Conservation (phyloP, 2,113 vertebrate genomes). For the Erythrocercus mccallii region DNA sequence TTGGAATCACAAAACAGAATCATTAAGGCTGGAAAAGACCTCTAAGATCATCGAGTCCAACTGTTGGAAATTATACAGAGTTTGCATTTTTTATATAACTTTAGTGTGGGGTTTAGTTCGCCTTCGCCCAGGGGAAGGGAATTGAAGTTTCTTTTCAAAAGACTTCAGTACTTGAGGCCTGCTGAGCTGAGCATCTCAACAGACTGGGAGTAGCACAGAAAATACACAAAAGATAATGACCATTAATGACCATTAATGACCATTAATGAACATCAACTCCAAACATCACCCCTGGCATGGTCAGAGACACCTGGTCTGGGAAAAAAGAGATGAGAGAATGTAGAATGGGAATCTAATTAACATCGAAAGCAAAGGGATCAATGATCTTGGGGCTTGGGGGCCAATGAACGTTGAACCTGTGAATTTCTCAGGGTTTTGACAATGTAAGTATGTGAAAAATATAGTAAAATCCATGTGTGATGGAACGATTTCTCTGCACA, state of each 20-base stretch:
- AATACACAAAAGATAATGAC: not conserved
- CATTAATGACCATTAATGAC: not conserved
- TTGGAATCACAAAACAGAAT: not conserved
- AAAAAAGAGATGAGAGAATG: not conserved
- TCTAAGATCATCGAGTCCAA: not conserved
- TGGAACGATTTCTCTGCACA: not conserved
- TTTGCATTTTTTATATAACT: not conserved
- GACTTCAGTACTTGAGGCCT: not conserved
- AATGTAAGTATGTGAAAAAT: not conserved
- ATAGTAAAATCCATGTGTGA: not conserved
- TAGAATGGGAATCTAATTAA: not conserved
- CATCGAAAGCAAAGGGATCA: accelerated
- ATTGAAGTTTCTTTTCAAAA: not conserved
- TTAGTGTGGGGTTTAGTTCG: not conserved
- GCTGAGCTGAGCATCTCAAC: not conserved
- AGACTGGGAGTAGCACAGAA: not conserved
- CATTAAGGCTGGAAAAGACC: not conserved
- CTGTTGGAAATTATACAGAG: not conserved
- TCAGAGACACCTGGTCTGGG: not conserved
- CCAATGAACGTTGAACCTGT: not conserved
- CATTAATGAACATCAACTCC: not conserved
- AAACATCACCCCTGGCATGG: not conserved
- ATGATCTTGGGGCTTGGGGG: not conserved
- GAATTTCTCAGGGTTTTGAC: not conserved
- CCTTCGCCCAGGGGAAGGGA: not conserved